Conservation (phyloP, 2,888 invertebrate genomes). For the Sepioteuthis lessoniana region DNA sequence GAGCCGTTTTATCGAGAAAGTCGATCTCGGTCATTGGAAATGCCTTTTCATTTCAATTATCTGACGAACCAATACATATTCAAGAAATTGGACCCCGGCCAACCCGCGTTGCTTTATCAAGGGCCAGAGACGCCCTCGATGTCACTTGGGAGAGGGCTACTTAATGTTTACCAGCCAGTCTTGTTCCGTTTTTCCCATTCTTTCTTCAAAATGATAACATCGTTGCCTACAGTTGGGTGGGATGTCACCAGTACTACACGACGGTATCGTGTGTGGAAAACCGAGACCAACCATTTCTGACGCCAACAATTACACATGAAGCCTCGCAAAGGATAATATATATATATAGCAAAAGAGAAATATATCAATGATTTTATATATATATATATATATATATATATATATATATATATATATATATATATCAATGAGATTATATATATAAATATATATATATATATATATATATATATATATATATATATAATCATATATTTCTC, state of each 20-base stretch:
- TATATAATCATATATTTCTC: too few species aligned
- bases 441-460: too few species aligned
- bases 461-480: too few species aligned
- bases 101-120: neutral
- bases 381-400: too few species aligned
- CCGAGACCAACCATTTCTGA: neutral
- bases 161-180: neutral
- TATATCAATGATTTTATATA: too few species aligned
- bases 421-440: too few species aligned
- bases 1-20: neutral
- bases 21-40: constrained; percentile 23
- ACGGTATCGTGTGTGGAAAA: neutral
- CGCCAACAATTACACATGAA: neutral
- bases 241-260: neutral
- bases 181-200: neutral
- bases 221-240: neutral
- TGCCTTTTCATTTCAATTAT: constrained; percentile 16
- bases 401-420: too few species aligned
- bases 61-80: constrained; percentile 8
- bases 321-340: neutral
- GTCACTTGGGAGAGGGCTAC: constrained; percentile 12
- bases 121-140: neutral
- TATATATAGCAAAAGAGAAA: too few species aligned
- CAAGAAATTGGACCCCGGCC: constrained; percentile 2
- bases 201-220: neutral